Evolutionary conservation across 2,113 vertebrate species (phyloP).

Genomic region (Euleptes europaea): DNA sequence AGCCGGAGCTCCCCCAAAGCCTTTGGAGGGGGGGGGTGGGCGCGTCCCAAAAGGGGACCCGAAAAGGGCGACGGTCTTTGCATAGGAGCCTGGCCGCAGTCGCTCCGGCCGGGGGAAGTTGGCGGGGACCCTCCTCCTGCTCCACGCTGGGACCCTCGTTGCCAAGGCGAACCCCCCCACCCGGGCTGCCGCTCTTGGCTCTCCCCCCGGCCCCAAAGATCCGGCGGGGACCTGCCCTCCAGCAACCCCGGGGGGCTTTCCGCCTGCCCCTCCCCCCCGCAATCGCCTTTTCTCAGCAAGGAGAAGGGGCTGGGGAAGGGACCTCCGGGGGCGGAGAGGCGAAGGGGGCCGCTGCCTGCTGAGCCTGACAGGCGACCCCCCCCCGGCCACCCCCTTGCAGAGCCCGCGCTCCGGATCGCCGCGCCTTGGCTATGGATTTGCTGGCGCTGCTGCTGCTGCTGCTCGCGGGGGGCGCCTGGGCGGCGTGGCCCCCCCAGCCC

Average conservation of each 20-base stretch:
- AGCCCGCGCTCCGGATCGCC: not conserved
- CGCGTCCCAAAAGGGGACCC: not conserved
- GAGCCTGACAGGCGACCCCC: not conserved
- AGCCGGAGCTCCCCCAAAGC: too few relatives aligned
- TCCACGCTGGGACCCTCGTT: too few relatives aligned
- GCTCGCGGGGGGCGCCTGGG: constrained; percentile 63
- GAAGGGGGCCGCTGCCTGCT: not conserved
- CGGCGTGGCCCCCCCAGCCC: constrained; percentile 47
- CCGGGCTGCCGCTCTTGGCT: not conserved
- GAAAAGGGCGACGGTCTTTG: not conserved
- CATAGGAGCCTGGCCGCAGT: too few relatives aligned
- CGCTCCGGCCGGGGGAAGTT: constrained; percentile 9
- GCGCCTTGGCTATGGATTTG: constrained; percentile 59
- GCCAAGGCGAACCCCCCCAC: constrained; percentile 18
- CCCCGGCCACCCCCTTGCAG: not conserved
- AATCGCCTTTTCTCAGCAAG: too few relatives aligned
- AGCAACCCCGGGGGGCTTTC: too few relatives aligned
- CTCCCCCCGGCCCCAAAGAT: not conserved
- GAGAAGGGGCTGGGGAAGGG: not conserved
- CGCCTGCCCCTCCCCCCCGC: too few relatives aligned
- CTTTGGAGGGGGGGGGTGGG: too few relatives aligned
- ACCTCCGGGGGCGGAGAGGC: not conserved
- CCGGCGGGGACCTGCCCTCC: too few relatives aligned
- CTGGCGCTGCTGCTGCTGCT: constrained; percentile 59
- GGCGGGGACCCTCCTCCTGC: not conserved